Evolutionary conservation across 2,113 vertebrate genomes (phyloP).

Genomic region (Trichechus manatus): DNA sequence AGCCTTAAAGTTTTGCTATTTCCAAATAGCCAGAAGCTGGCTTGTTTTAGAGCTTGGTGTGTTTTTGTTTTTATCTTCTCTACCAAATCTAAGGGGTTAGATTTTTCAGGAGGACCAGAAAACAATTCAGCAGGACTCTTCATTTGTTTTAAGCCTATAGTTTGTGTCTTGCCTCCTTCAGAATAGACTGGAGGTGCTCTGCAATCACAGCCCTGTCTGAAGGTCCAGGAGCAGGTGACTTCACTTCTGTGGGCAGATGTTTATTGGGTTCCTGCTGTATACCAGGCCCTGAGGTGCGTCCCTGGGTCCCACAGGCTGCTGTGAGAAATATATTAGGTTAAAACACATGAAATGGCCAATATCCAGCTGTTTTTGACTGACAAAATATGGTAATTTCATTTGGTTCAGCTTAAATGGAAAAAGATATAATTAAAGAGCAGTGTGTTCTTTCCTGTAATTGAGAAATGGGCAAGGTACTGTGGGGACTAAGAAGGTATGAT

Average conservation of each 20-base stretch:
- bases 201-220: background rate
- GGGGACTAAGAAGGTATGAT: background rate
- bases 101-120: background rate
- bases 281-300: background rate
- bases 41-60: background rate
- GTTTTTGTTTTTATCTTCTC: slow-evolving; percentile 12
- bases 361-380: slow-evolving; percentile 11
- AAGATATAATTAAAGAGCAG: slow-evolving; percentile 46
- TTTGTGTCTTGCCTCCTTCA: background rate
- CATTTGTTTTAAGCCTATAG: background rate
- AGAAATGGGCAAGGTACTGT: background rate
- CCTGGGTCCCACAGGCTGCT: background rate
- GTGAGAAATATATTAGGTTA: background rate
- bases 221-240: background rate
- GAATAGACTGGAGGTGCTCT: background rate
- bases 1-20: background rate
- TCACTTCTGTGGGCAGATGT: background rate
- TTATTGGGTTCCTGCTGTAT: background rate
- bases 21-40: background rate
- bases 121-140: background rate
- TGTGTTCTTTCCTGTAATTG: slow-evolving; percentile 30
- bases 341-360: background rate
- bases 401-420: slow-evolving; percentile 50
- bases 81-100: background rate
- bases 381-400: slow-evolving; percentile 30